Evolutionary conservation across 2,888 invertebrate species (phyloP).

Genomic region (Amblyjoppa fuscipennis): DNA sequence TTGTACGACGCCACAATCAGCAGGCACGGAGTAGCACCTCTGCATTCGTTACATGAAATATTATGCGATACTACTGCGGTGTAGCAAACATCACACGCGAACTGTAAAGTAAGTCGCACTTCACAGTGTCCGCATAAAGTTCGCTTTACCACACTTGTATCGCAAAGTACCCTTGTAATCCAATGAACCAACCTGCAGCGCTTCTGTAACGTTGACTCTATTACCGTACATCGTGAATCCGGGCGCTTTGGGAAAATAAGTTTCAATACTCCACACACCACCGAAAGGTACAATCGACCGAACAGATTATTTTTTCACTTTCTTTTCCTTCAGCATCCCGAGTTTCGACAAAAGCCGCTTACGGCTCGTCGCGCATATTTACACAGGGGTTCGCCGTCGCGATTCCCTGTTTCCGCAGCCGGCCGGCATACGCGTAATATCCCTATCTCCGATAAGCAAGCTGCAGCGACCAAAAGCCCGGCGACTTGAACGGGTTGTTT

Average conservation of each 20-base stretch:
- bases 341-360: slow-evolving; percentile 51
- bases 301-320: neutral
- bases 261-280: neutral
- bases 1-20: no score
- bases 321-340: slow-evolving; percentile 45
- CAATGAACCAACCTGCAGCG: no score
- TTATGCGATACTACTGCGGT: no score
- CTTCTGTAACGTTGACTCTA: no score
- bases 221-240: neutral
- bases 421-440: slow-evolving; percentile 12
- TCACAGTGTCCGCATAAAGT: no score
- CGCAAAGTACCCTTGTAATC: no score
- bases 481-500: slow-evolving; percentile 61
- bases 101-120: no score
- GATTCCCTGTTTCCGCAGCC: slow-evolving; percentile 40
- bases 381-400: slow-evolving; percentile 54
- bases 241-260: neutral
- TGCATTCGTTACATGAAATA: no score
- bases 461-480: slow-evolving; percentile 51
- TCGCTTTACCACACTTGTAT: no score
- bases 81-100: no score
- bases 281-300: neutral
- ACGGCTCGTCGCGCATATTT: slow-evolving; percentile 46
- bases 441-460: slow-evolving; percentile 55
- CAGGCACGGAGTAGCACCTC: no score